Evolutionary conservation across 2,797 vertebrate genomes (phyloP).

Genomic region (Rhincodon typus): DNA sequence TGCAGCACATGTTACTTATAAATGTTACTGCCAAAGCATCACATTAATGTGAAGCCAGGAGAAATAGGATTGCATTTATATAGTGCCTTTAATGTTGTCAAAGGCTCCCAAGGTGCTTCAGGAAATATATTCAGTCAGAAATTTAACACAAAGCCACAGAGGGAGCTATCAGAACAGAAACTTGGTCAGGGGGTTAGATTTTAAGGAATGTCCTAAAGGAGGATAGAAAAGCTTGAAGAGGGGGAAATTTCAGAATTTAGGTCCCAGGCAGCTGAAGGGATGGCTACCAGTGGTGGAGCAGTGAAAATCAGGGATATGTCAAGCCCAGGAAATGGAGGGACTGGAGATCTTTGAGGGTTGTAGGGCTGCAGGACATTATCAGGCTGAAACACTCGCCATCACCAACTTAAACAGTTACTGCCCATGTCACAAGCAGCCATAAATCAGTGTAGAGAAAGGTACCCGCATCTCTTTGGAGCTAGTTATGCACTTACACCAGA

Average conservation of each 20-base stretch:
- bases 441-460: background rate
- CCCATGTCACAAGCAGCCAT: background rate
- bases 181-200: background rate
- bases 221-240: background rate
- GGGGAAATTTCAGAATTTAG: background rate
- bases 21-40: background rate
- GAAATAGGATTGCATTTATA: background rate
- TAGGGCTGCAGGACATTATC: background rate
- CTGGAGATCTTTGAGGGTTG: background rate
- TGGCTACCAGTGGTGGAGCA: background rate
- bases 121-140: background rate
- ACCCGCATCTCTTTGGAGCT: background rate
- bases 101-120: background rate
- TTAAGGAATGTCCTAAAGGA: background rate
- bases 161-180: background rate
- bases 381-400: background rate
- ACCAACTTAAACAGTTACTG: background rate
- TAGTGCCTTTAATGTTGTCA: background rate
- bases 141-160: background rate
- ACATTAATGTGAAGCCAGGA: background rate
- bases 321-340: background rate
- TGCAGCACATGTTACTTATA: background rate
- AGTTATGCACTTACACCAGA: background rate
- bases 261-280: background rate
- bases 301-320: background rate